These are phyloP conservation scores for Chydorus sphaericus DNA, from an alignment of 2,888 invertebrate genomes.

Conservation along the genomic window DNA sequence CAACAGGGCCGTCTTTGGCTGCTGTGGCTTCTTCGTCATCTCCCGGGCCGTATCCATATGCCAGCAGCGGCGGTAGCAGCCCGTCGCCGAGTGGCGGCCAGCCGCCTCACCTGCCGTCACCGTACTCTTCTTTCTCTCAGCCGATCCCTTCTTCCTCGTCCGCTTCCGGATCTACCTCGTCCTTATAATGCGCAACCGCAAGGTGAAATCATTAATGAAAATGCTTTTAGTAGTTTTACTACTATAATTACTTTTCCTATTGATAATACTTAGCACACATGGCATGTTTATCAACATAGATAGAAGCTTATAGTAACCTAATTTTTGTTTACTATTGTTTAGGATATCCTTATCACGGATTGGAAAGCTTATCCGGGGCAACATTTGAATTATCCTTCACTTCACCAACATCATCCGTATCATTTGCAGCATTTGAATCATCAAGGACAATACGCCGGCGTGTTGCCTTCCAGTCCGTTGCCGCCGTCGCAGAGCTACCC, in stretches of 20 bases:
- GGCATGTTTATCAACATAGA: background rate
- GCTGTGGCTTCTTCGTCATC: slow-evolving; percentile 8
- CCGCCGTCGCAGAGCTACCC: slow-evolving; percentile 2
- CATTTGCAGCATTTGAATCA: slow-evolving; percentile 3
- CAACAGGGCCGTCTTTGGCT: background rate
- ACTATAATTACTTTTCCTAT: background rate
- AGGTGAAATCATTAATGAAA: background rate
- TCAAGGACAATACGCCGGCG: slow-evolving; percentile 4
- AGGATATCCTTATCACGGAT: background rate
- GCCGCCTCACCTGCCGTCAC: slow-evolving; percentile 14
- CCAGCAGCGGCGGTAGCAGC: background rate
- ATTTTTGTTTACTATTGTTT: background rate
- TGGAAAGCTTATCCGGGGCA: slow-evolving; percentile 1
- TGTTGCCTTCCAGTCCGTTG: background rate
- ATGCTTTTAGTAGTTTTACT: background rate
- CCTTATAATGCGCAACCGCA: slow-evolving; percentile 8
- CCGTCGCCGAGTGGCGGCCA: background rate
- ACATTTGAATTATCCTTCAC: slow-evolving; percentile 6
- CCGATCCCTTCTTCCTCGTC: slow-evolving; percentile 13
- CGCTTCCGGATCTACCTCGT: slow-evolving; percentile 9
- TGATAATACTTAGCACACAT: background rate
- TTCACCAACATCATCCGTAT: slow-evolving; percentile 9
- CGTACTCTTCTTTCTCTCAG: slow-evolving; percentile 9
- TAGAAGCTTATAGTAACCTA: too few relatives aligned
- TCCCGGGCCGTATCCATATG: slow-evolving; percentile 9